Conservation (phyloP, 2,113 vertebrate species). For the Nibea coibor region DNA sequence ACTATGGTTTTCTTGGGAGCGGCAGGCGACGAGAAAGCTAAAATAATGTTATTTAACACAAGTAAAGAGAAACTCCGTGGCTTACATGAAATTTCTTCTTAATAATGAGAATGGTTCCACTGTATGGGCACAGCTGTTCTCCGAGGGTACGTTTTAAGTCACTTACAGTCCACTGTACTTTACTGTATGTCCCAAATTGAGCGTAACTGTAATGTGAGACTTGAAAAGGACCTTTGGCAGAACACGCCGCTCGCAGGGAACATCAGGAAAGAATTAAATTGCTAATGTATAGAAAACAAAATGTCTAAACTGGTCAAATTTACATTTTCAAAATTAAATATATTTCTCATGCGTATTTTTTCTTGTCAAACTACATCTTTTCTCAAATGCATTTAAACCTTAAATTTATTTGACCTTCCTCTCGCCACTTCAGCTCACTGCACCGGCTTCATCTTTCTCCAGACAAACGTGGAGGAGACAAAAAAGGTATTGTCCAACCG, state of each 20-base stretch:
- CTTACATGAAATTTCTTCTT: no score
- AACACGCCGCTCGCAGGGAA: constrained; percentile 20
- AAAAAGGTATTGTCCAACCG: neutral
- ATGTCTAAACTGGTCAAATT: constrained; percentile 33
- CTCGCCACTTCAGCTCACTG: constrained; percentile 12
- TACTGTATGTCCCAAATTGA: constrained; percentile 56
- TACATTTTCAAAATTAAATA: constrained; percentile 9
- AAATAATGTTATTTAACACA: constrained; percentile 1
- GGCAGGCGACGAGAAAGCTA: neutral
- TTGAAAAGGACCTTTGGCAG: constrained; percentile 32
- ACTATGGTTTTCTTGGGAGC: no score
- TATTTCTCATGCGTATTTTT: constrained; percentile 1
- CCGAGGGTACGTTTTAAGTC: constrained; percentile 30
- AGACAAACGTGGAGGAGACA: constrained; percentile 5
- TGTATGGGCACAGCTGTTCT: constrained; percentile 6
- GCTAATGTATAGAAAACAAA: constrained; percentile 36
- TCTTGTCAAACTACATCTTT: constrained; percentile 18
- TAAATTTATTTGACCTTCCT: constrained; percentile 28
- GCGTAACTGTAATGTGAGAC: constrained; percentile 54
- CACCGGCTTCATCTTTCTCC: neutral
- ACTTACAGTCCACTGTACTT: constrained; percentile 26
- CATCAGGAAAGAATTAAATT: constrained; percentile 55
- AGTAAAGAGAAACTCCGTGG: neutral
- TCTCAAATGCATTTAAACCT: constrained; percentile 2
- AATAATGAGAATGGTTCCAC: neutral